Evolutionary conservation across 35 echinoderm and acorn worm species (phyloP).

Genomic region (Ptychodera flava): DNA sequence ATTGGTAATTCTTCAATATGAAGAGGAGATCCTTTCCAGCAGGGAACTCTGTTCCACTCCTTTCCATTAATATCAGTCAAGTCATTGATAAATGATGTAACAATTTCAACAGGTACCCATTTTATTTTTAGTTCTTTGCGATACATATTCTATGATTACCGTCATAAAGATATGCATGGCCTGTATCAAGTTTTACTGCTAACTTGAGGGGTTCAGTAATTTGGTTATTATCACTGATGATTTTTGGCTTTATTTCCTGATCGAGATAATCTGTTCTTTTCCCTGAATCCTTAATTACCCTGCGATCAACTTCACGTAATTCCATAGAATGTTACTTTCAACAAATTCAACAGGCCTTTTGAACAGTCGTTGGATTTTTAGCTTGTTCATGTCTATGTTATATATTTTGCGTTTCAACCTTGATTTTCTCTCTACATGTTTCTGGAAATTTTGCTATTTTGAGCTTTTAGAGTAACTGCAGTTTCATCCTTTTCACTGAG

Average conservation of each 20-base stretch:
- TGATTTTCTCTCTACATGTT: neutral
- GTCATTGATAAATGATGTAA: neutral
- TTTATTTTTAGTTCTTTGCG: neutral
- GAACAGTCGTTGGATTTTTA: neutral
- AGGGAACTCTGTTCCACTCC: neutral
- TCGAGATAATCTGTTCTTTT: neutral
- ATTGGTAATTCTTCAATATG: neutral
- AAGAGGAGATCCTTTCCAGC: neutral
- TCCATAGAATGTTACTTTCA: neutral
- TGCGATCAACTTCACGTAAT: neutral
- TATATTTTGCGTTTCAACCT: neutral
- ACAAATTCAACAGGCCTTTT: neutral
- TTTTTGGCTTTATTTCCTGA: neutral
- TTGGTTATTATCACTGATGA: neutral
- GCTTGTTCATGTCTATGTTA: neutral
- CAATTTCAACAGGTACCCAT: neutral
- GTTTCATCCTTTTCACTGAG: too few species aligned
- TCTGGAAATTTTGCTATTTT: neutral
- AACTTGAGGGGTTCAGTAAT: neutral
- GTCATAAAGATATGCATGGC: neutral
- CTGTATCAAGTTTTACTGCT: neutral
- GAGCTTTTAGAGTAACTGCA: neutral
- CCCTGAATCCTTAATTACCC: neutral
- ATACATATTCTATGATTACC: neutral
- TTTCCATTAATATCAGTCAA: neutral